Evolutionary conservation across 2,113 vertebrate genomes (phyloP).

Genomic region (Leiothrix lutea): DNA sequence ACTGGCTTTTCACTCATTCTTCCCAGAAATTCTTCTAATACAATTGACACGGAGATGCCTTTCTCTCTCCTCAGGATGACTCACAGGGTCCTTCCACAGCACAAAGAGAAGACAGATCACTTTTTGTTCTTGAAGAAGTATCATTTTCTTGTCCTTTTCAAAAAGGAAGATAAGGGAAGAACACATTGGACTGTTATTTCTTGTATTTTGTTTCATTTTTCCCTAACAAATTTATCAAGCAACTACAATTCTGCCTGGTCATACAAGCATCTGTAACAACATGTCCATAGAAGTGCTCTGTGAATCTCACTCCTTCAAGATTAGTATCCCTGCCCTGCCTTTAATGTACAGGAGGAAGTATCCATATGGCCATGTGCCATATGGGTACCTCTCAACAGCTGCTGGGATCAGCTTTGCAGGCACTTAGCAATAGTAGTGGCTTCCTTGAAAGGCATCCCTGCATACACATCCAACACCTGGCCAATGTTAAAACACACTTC

Average conservation of each 20-base stretch:
- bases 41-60: neutral
- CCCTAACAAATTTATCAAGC: neutral
- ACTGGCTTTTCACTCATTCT: neutral
- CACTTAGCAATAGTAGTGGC: neutral
- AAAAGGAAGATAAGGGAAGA: neutral
- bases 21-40: neutral
- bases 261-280: neutral
- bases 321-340: neutral
- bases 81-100: neutral
- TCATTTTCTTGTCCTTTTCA: neutral
- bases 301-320: neutral
- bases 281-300: neutral
- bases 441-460: neutral
- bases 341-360: neutral
- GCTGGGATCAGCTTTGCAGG: neutral
- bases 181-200: neutral
- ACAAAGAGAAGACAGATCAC: neutral
- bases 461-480: neutral
- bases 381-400: neutral
- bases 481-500: neutral
- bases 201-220: neutral
- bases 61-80: neutral
- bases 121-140: constrained; percentile 4
- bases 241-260: neutral
- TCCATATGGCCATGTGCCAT: neutral